These are phyloP conservation scores for Panthera tigris DNA, from an alignment of 2,113 vertebrate species.

Conservation along the genomic window DNA sequence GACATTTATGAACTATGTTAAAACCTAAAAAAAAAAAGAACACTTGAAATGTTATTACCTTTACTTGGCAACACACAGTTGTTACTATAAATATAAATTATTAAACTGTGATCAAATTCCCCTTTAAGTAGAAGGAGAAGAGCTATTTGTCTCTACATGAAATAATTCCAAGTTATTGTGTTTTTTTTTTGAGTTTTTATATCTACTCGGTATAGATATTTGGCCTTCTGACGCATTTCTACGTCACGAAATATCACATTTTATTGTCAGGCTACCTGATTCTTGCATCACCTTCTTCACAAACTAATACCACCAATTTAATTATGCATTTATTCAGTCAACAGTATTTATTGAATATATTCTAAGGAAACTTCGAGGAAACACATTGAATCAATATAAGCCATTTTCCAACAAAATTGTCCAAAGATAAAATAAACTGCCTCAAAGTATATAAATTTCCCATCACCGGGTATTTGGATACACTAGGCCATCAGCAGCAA, in stretches of 20 bases:
- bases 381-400: background rate
- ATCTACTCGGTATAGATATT: background rate
- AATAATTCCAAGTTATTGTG: background rate
- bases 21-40: background rate
- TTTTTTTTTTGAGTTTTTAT: background rate
- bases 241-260: background rate
- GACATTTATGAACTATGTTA: background rate
- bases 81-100: background rate
- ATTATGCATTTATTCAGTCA: background rate
- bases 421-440: background rate
- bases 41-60: background rate
- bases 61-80: background rate
- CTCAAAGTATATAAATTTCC: background rate
- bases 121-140: background rate
- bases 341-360: background rate
- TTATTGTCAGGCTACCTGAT: background rate
- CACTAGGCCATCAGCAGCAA: background rate
- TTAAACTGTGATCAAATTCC: background rate
- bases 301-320: background rate
- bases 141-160: background rate
- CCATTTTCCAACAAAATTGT: background rate
- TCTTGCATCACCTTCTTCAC: background rate
- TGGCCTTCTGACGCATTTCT: background rate
- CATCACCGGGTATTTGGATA: background rate
- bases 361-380: conserved; percentile 20